A percentile compares a stretch with the other conserved stretches of the same genome.
Conservation (phyloP, 30 jellyfish, hydroid and myxozoan genomes). For the Pelagia noctiluca region DNA sequence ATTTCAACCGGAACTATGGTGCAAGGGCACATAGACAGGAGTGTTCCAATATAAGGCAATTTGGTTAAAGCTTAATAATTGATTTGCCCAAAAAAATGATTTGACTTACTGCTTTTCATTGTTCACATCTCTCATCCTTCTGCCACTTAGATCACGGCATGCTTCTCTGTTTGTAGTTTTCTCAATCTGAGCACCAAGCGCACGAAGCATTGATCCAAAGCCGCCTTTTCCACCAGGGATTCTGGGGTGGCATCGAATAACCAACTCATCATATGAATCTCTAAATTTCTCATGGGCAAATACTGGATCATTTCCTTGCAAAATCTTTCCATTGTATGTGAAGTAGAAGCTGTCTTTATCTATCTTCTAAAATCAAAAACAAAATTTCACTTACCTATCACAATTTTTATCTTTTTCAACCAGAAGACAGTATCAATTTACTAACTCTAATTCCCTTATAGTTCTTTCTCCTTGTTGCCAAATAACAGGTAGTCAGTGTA, state of each 20-base stretch:
- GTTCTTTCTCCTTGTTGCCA: neutral
- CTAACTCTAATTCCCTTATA: neutral
- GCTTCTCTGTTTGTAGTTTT: slow-evolving; percentile 97
- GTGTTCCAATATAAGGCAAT: too few species aligned
- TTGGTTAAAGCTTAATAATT: too few species aligned
- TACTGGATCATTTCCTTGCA: slow-evolving; percentile 4
- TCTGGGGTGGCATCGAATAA: slow-evolving; percentile 41
- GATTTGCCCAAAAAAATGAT: neutral
- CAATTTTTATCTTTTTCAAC: neutral
- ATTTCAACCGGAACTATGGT: too few species aligned
- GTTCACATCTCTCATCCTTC: slow-evolving; percentile 97
- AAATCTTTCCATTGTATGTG: slow-evolving; percentile 55
- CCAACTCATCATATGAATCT: neutral
- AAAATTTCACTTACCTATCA: neutral
- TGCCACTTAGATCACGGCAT: slow-evolving; percentile 96
- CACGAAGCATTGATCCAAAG: slow-evolving; percentile 97
- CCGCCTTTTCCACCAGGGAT: slow-evolving; percentile 98
- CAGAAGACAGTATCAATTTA: too few species aligned
- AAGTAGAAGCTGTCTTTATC: slow-evolving; percentile 20
- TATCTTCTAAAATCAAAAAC: slow-evolving; percentile 2
- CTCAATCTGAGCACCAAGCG: slow-evolving; percentile 96
- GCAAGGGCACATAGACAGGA: too few species aligned
- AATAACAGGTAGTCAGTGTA: neutral
- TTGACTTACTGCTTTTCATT: slow-evolving; percentile 87
- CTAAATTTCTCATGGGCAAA: neutral